Percentiles rank a stretch among this genome's conserved stretches.
These are phyloP conservation scores for Eupithecia subumbrata DNA, from an alignment of 2,888 invertebrate genomes.

Conservation along the genomic window DNA sequence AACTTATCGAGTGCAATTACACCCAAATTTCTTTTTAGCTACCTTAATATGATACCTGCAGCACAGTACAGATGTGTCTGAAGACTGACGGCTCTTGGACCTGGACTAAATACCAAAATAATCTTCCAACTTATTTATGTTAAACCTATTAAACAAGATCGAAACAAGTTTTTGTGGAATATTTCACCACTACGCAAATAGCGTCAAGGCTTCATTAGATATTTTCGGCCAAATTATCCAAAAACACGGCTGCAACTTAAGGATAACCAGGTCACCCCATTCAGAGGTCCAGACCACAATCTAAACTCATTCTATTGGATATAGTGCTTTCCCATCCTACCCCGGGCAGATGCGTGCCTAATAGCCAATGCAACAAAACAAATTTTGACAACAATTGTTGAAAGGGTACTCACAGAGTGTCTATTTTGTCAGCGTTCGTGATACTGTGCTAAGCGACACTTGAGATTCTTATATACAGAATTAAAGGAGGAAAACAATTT, in stretches of 20 bases:
- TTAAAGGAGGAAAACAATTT: slow-evolving; percentile 55
- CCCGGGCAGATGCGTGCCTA: not conserved
- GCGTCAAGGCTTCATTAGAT: not conserved
- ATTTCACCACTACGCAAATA: not conserved
- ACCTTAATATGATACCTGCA: not conserved
- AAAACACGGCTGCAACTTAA: not conserved
- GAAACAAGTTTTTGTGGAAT: slow-evolving; percentile 6
- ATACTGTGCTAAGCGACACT: slow-evolving; percentile 56
- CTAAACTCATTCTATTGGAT: not conserved
- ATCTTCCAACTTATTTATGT: not conserved
- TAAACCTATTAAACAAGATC: not conserved
- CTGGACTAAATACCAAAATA: not conserved
- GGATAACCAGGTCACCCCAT: not conserved
- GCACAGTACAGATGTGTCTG: not conserved
- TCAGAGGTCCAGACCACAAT: not conserved
- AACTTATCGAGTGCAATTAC: not conserved
- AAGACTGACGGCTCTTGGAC: not conserved
- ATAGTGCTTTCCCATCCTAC: not conserved
- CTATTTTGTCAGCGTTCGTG: slow-evolving; percentile 47
- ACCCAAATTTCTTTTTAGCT: not conserved
- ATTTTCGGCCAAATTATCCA: not conserved
- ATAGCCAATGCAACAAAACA: not conserved
- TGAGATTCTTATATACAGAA: slow-evolving; percentile 67
- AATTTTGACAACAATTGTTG: not conserved
- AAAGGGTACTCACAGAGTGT: slow-evolving; percentile 52